phyloP scores from a whole-genome alignment of 2,113 vertebrate species.

The Forbesichthys papilliferus region DNA sequence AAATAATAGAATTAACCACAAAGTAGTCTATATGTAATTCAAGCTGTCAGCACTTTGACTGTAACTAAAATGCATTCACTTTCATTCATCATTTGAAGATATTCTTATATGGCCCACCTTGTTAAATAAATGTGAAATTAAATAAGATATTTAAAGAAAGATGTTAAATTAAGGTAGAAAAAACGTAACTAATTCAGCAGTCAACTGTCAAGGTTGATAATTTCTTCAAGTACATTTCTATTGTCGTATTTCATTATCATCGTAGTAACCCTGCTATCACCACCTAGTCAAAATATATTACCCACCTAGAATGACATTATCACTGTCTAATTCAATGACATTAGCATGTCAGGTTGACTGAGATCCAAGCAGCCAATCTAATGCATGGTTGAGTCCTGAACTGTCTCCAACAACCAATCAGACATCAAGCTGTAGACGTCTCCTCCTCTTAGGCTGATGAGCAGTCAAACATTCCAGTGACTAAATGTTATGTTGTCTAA shows the following conservation, averaged over 20 bases:
- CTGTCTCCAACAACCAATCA: constrained; percentile 57
- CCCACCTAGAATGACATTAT: constrained; percentile 64
- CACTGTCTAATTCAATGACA: constrained; percentile 62
- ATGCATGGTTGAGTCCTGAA: constrained; percentile 64
- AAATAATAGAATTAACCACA: background rate
- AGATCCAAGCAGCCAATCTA: constrained; percentile 69
- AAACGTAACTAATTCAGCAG: constrained; percentile 63
- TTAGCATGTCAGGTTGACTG: constrained; percentile 59
- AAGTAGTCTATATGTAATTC: constrained; percentile 20
- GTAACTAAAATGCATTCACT: constrained; percentile 22
- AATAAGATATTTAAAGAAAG: constrained; percentile 67
- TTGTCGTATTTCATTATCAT: constrained; percentile 55
- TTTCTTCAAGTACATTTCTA: constrained; percentile 33
- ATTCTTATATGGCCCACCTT: constrained; percentile 38
- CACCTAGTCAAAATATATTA: constrained; percentile 62
- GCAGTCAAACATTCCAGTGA: constrained; percentile 20
- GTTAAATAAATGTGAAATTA: constrained; percentile 59
- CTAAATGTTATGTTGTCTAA: no score
- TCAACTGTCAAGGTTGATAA: constrained; percentile 67
- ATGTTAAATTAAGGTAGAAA: constrained; percentile 61
- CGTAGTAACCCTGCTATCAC: constrained; percentile 40
- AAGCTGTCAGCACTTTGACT: constrained; percentile 16
- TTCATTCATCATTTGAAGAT: constrained; percentile 47
- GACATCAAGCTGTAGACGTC: constrained; percentile 59
- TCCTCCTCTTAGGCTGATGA: constrained; percentile 67